Evolutionary conservation across 2,888 invertebrate species (phyloP).

Genomic region (Hololepta plana): DNA sequence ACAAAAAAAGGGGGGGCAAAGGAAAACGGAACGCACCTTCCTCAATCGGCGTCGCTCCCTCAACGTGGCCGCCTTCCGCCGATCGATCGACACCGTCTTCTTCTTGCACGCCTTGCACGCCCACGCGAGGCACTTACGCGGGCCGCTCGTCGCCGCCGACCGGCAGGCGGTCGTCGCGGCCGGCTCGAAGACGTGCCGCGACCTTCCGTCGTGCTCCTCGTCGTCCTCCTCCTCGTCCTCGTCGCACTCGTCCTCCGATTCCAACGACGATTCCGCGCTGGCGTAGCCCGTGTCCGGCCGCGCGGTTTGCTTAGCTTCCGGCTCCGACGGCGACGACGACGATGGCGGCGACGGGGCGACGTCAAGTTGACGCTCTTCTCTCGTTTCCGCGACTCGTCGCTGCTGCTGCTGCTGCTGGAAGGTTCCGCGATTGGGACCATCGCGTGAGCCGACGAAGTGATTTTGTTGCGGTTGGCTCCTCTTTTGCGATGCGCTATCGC

Average conservation of each 20-base stretch:
- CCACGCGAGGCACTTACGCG: constrained; percentile 79
- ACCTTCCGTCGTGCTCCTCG: constrained; percentile 11
- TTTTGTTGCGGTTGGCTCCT: too few relatives aligned
- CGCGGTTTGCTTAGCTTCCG: too few relatives aligned
- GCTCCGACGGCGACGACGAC: too few relatives aligned
- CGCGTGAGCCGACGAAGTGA: too few relatives aligned
- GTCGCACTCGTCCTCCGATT: neutral
- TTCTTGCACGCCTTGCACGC: constrained; percentile 96
- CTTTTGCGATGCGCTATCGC: too few relatives aligned
- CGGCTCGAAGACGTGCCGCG: constrained; percentile 19
- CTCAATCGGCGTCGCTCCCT: constrained; percentile 80
- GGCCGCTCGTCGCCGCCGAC: constrained; percentile 26
- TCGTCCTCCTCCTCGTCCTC: constrained; percentile 1
- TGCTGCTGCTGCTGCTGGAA: too few relatives aligned
- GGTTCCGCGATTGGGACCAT: too few relatives aligned
- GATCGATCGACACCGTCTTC: constrained; percentile 87
- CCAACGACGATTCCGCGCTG: too few relatives aligned
- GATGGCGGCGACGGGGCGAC: too few relatives aligned
- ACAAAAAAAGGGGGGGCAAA: neutral
- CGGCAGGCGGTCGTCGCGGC: constrained; percentile 22
- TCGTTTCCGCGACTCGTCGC: too few relatives aligned
- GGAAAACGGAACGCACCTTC: constrained; percentile 45
- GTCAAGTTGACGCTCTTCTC: too few relatives aligned
- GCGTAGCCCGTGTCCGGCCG: too few relatives aligned
- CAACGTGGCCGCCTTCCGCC: constrained; percentile 93